Percentiles rank a stretch among this genome's conserved stretches.
Conservation (phyloP, 1,140 invertebrate species). For the Neodiprion pinetum region DNA sequence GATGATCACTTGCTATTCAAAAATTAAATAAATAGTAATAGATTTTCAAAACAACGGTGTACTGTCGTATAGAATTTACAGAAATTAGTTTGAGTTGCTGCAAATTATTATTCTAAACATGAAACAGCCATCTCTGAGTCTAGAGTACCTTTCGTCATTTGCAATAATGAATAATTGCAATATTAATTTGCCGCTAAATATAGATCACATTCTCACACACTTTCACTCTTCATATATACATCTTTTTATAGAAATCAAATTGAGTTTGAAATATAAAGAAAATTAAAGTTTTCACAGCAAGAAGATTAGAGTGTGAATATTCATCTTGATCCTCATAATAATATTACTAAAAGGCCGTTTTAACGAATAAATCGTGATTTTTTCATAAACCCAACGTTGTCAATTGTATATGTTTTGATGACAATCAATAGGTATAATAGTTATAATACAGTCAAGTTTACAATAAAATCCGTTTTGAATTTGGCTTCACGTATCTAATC, state of each 20-base stretch:
- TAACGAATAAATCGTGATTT: not conserved
- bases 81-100: not conserved
- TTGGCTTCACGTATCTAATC: not conserved
- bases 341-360: constrained; percentile 5
- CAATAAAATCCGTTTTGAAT: not conserved
- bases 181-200: not conserved
- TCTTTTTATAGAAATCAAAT: not conserved
- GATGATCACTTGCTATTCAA: not conserved
- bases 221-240: constrained; percentile 10
- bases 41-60: not conserved
- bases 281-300: not conserved
- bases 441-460: not conserved
- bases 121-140: not conserved
- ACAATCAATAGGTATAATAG: not conserved
- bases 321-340: not conserved
- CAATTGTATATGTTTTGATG: not conserved
- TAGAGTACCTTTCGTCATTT: constrained; percentile 8
- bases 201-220: constrained; percentile 2
- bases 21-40: not conserved
- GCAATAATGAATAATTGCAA: constrained; percentile 4
- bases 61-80: not conserved
- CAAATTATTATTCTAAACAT: constrained; percentile 13
- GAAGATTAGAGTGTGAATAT: not conserved
- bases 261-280: not conserved
- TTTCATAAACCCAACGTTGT: not conserved